A percentile compares a stretch with the other conserved stretches of the same genome.
Conservation (phyloP, 2,888 invertebrate genomes). For the Baccha elongata region DNA sequence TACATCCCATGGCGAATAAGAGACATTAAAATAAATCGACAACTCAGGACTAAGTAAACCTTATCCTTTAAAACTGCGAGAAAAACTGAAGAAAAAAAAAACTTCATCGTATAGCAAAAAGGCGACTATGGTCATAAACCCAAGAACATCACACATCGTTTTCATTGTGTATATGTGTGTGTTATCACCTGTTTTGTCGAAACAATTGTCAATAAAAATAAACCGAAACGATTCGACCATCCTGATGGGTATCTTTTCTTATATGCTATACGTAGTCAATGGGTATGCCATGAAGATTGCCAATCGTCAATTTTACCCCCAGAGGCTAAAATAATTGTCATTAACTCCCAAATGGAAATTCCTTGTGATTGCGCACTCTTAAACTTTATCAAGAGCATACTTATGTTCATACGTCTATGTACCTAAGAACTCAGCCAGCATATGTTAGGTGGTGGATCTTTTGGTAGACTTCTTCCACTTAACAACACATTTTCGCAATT, state of each 20-base stretch:
- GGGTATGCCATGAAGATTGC: conserved; percentile 17
- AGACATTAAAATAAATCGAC: conserved; percentile 59
- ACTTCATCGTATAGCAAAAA: conserved; percentile 6
- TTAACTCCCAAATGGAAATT: conserved; percentile 42
- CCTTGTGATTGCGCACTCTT: conserved; percentile 10
- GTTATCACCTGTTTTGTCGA: conserved; percentile 46
- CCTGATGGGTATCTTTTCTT: not conserved
- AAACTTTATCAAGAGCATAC: conserved; percentile 4
- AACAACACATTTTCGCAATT: conserved; percentile 71
- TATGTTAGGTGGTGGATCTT: conserved; percentile 6
- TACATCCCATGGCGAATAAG: conserved; percentile 4
- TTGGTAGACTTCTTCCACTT: conserved; percentile 43
- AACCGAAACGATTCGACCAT: conserved; percentile 42
- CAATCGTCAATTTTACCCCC: conserved; percentile 29
- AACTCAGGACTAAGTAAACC: not conserved
- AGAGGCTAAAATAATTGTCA: conserved; percentile 35
- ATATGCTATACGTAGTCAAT: too few species aligned
- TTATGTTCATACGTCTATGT: not conserved
- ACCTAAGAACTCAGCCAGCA: not conserved
- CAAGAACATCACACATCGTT: too few species aligned
- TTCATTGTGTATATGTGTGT: not conserved
- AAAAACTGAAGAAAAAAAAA: not conserved
- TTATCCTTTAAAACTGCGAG: not conserved
- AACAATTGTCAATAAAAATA: conserved; percentile 53
- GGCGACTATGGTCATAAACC: too few species aligned